phyloP scores from a whole-genome alignment of 2,888 invertebrate species.

The Petrolisthes cinctipes region DNA sequence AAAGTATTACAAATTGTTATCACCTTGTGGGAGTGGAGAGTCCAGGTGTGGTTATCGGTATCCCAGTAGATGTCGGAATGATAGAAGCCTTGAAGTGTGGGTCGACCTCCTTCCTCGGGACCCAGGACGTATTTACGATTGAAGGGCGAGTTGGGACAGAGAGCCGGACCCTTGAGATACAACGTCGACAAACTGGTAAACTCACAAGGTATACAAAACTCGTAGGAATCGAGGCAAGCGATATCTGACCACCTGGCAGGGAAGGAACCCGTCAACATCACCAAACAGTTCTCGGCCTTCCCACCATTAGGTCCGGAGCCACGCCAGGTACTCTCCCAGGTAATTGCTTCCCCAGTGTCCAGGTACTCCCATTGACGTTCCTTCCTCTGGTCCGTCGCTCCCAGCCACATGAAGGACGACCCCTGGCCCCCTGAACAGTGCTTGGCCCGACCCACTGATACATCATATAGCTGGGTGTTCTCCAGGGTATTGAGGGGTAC shows the following conservation, averaged over 20 bases:
- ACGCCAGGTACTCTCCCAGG: constrained; percentile 58
- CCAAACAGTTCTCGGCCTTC: constrained; percentile 59
- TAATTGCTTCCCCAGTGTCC: background rate
- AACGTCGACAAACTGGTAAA: constrained; percentile 31
- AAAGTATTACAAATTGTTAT: background rate
- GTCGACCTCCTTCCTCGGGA: constrained; percentile 15
- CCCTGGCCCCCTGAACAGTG: constrained; percentile 56
- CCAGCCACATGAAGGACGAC: constrained; percentile 59
- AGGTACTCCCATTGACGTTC: constrained; percentile 39
- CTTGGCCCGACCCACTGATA: constrained; percentile 22
- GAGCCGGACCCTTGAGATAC: constrained; percentile 54
- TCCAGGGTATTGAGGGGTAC: constrained; percentile 48
- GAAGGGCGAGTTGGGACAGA: constrained; percentile 59
- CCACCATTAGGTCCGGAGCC: constrained; percentile 63
- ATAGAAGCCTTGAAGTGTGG: constrained; percentile 40
- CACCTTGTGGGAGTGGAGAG: constrained; percentile 53
- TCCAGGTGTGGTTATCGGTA: constrained; percentile 42
- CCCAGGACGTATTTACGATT: constrained; percentile 52
- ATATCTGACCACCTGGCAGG: constrained; percentile 61
- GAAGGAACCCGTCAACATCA: constrained; percentile 51
- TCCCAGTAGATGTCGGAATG: constrained; percentile 62
- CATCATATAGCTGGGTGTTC: constrained; percentile 43
- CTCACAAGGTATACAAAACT: constrained; percentile 59
- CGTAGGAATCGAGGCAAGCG: constrained; percentile 58
- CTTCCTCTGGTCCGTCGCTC: constrained; percentile 46